These are phyloP conservation scores for Silurus aristotelis DNA, from an alignment of 2,797 vertebrate genomes.

Conservation along the genomic window DNA sequence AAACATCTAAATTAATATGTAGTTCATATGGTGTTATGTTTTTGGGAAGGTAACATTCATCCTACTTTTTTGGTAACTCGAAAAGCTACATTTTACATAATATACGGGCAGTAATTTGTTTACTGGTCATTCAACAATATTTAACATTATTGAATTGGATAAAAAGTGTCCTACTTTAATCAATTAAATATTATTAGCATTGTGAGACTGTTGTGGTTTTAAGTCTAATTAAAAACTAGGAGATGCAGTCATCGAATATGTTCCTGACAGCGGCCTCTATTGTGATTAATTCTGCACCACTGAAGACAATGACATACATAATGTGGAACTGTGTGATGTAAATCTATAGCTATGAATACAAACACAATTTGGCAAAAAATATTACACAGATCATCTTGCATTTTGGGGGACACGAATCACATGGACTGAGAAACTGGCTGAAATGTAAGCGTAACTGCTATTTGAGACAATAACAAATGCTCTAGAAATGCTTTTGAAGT, in stretches of 20 bases:
- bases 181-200: background rate
- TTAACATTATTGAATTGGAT: background rate
- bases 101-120: background rate
- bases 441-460: background rate
- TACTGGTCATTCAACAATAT: background rate
- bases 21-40: background rate
- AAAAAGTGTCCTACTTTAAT: background rate
- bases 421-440: background rate
- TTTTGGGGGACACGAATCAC: background rate
- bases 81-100: background rate
- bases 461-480: background rate
- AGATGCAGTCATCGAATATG: background rate
- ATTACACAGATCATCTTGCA: background rate
- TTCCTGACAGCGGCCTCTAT: background rate
- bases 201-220: background rate
- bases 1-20: background rate
- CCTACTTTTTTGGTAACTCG: background rate
- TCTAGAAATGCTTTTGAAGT: background rate
- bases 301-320: background rate
- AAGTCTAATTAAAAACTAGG: background rate
- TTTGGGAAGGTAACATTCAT: background rate
- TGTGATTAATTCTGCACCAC: background rate
- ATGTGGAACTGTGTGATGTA: background rate
- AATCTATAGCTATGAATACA: background rate
- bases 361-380: too few relatives aligned